phyloP scores from a whole-genome alignment of 2,113 vertebrate genomes.

The Passer montanus region DNA sequence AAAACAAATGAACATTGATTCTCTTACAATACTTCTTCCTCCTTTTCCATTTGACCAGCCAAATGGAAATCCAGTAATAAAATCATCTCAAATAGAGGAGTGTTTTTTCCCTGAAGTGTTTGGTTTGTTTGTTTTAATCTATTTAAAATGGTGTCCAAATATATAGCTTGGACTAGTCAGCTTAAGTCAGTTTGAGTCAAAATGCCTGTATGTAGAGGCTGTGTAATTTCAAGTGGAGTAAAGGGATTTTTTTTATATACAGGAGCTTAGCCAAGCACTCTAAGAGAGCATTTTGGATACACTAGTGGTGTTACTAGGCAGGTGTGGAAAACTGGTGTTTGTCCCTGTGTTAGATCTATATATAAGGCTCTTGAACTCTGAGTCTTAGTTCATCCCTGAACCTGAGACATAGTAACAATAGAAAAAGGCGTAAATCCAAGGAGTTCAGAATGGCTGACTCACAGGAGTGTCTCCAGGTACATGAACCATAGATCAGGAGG shows the following conservation, averaged over 20 bases:
- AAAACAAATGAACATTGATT: neutral
- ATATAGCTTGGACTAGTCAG: neutral
- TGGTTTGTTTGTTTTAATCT: neutral
- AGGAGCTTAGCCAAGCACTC: neutral
- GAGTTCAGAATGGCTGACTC: neutral
- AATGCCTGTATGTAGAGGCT: neutral
- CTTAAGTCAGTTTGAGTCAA: neutral
- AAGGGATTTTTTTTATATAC: neutral
- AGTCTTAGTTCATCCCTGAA: neutral
- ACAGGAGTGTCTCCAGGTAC: neutral
- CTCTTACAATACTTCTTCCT: neutral
- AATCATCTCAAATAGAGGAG: neutral
- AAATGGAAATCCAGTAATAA: slow-evolving; percentile 8
- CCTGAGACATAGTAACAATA: neutral
- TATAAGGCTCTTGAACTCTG: neutral
- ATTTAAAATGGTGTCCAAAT: neutral
- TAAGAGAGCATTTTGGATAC: neutral
- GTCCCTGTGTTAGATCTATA: fast-evolving
- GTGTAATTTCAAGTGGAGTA: neutral
- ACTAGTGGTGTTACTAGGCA: neutral
- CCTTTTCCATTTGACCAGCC: neutral
- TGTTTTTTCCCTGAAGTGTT: neutral
- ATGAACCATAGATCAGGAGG: fast-evolving
- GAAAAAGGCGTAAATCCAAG: neutral
- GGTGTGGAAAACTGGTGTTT: neutral